A percentile compares a stretch with the other conserved stretches of the same genome.
These are phyloP conservation scores for Battus philenor DNA, from an alignment of 1,140 invertebrate species.

Conservation along the genomic window DNA sequence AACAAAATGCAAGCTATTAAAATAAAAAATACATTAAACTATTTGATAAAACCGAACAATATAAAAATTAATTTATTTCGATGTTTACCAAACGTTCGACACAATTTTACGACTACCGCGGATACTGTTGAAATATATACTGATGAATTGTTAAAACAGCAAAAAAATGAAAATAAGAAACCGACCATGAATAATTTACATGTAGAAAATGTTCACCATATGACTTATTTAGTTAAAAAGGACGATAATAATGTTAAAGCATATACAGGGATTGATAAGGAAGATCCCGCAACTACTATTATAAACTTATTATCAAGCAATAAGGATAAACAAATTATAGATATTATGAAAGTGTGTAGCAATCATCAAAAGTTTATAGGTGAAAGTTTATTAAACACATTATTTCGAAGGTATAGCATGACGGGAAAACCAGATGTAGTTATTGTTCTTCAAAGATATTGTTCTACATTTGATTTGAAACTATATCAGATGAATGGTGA, in stretches of 20 bases:
- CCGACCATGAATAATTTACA: conserved; percentile 21
- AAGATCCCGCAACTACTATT: conserved; percentile 37
- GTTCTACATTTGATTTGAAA: conserved; percentile 31
- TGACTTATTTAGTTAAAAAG: conserved; percentile 31
- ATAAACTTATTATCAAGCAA: conserved; percentile 36
- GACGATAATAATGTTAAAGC: conserved; percentile 27
- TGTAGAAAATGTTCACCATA: conserved; percentile 23
- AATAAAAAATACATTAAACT: conserved; percentile 21
- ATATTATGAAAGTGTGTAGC: conserved; percentile 36
- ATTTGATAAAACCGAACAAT: conserved; percentile 22
- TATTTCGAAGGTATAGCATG: conserved; percentile 47
- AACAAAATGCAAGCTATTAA: conserved; percentile 3
- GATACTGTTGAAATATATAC: conserved; percentile 32
- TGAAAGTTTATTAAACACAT: conserved; percentile 39
- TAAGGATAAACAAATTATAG: conserved; percentile 36
- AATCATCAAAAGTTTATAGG: conserved; percentile 34
- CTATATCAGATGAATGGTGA: conserved; percentile 52
- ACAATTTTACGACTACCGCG: conserved; percentile 23
- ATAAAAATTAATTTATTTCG: conserved; percentile 12
- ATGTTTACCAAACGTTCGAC: conserved; percentile 4
- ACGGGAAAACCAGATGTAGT: conserved; percentile 44
- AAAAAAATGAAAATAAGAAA: conserved; percentile 19
- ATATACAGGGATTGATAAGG: conserved; percentile 27
- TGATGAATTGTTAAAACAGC: conserved; percentile 29
- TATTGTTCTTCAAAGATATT: conserved; percentile 41